These are phyloP conservation scores for Sibirionetta formosa DNA, from an alignment of 2,797 vertebrate genomes.

Conservation along the genomic window DNA sequence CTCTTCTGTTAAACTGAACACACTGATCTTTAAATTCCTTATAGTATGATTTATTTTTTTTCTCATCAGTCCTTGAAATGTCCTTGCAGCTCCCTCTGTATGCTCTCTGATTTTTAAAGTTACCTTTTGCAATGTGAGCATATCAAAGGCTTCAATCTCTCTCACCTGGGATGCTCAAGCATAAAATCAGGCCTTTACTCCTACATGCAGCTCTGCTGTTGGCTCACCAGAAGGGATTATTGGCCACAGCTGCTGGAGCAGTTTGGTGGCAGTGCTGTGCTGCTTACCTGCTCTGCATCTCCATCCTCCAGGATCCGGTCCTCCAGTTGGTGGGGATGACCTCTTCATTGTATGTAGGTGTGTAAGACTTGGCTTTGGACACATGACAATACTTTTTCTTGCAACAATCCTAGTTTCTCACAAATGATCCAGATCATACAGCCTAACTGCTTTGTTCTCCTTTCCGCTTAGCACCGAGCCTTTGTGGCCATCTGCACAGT, in stretches of 20 bases:
- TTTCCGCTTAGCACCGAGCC: not conserved
- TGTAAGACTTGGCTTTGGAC: not conserved
- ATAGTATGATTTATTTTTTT: not conserved
- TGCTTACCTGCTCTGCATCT: not conserved
- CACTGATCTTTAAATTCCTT: not conserved
- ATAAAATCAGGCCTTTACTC: not conserved
- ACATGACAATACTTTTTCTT: not conserved
- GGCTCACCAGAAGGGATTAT: not conserved
- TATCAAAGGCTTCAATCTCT: not conserved
- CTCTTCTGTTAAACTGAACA: not conserved
- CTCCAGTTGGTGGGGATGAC: not conserved
- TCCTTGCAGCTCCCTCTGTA: not conserved
- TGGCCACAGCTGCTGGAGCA: not conserved
- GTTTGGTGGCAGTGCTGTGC: fast-evolving
- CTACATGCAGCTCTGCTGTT: not conserved
- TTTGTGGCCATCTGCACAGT: not conserved
- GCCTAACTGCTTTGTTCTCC: not conserved
- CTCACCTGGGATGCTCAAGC: not conserved
- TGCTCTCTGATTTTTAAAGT: not conserved
- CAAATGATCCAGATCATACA: not conserved
- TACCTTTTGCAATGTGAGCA: not conserved
- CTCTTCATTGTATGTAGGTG: not conserved
- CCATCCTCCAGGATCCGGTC: not conserved
- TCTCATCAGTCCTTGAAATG: not conserved
- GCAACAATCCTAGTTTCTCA: not conserved